Conservation (phyloP, 1,140 invertebrate species). For the Adoxophyes honmai region DNA sequence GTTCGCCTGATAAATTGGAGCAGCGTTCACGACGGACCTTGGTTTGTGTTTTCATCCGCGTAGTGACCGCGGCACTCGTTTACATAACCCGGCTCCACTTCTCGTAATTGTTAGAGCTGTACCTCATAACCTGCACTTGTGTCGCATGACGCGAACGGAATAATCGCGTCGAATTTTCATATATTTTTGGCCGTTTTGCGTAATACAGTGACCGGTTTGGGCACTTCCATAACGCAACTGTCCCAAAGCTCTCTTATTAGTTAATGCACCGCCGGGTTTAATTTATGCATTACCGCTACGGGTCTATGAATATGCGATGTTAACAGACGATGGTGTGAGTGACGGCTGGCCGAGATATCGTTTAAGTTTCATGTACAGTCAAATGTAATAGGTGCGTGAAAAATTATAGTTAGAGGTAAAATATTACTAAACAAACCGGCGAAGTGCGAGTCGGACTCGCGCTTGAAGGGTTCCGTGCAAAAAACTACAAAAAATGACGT, state of each 20-base stretch:
- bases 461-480: too few relatives aligned
- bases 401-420: too few relatives aligned
- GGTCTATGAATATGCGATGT: constrained; percentile 44
- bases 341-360: constrained; percentile 1
- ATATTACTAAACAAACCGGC: too few relatives aligned
- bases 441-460: too few relatives aligned
- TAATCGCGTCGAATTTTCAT: constrained; percentile 49
- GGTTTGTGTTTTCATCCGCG: constrained; percentile 37
- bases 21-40: constrained; percentile 44
- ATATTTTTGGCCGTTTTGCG: constrained; percentile 50
- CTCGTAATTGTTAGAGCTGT: constrained; percentile 48
- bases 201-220: constrained; percentile 33
- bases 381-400: too few relatives aligned
- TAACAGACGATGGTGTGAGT: constrained; percentile 24
- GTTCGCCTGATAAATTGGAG: constrained; percentile 35
- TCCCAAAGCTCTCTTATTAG: constrained; percentile 29
- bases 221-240: constrained; percentile 21
- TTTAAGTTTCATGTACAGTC: background rate
- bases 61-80: constrained; percentile 33
- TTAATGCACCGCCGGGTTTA: constrained; percentile 25
- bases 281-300: constrained; percentile 34
- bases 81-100: constrained; percentile 46
- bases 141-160: constrained; percentile 37
- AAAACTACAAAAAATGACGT: too few relatives aligned
- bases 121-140: constrained; percentile 37